Evolutionary conservation across 2,797 vertebrate species (phyloP), one percentile per base, ranked within the genome.

Genomic region (Otolemur crassicaudatus): DNA sequence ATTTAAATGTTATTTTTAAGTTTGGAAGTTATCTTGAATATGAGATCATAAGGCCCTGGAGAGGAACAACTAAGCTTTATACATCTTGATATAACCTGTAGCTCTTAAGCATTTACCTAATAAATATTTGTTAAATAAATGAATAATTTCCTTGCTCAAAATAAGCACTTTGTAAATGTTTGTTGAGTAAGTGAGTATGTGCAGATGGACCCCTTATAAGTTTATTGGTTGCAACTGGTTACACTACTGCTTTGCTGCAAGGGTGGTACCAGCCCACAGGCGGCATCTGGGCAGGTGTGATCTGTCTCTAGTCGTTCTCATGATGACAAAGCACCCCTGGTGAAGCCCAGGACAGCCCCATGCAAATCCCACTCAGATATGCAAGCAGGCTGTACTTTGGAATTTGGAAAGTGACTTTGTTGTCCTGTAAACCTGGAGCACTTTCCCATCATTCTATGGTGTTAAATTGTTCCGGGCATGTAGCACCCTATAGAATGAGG

Each of bases 41-140:
- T 49, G 60, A 46, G 22, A 29, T 22, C 77, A 16, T 37, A 49
- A 94, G 20, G n/a, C n/a, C 46, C 63, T 95, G 40, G 90, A 82
- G 37, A 93, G 80, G 34, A 92, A 75, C 69, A 31, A 75, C 43
- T 1, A 63, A 79, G 37, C 4, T 37, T 76, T 87, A 13, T 31
- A 29, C 8, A 73, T 53, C 25, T 37, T 43, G 5, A 37, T 0
- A 14, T n/a, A 82, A 75, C 22, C 17, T 27, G 16, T 25, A 31
- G 49, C 29, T 91, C 20, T 92, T 87, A 70, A 65, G 37, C 43
- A 72, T 61, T 49, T 7, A 5, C 37, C 53, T 34, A 37, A n/a
- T 37, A 80, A 83, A 75, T 90, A 69, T 87, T 95, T 92, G 70
- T 49, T 87, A 90, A 83, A 69, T 72, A 81, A 72, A 40, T 56